Percentiles rank a stretch among this genome's conserved stretches.
phyloP scores from a whole-genome alignment of 2,113 vertebrate genomes.

The Istiophorus platypterus region DNA sequence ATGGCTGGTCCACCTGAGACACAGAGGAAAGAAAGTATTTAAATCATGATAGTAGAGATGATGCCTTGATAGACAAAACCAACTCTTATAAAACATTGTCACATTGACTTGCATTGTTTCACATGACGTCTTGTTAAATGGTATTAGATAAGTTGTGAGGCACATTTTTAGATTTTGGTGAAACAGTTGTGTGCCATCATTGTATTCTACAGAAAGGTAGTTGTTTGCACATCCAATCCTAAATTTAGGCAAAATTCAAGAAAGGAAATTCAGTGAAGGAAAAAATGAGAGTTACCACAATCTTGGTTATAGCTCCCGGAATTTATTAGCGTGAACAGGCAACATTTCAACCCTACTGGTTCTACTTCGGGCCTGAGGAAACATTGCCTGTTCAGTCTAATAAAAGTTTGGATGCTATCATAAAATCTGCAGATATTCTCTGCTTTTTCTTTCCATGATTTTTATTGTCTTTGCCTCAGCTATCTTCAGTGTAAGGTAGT shows the following conservation, averaged over 20 bases:
- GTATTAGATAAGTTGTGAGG: slow-evolving; percentile 14
- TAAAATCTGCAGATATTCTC: background rate
- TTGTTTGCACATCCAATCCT: background rate
- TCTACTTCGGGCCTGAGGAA: background rate
- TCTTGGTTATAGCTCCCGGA: background rate
- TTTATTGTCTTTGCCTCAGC: background rate
- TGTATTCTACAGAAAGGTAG: background rate
- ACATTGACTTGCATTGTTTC: slow-evolving; percentile 15
- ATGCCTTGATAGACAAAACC: slow-evolving; percentile 43
- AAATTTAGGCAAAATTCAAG: background rate
- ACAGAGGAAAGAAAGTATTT: slow-evolving; percentile 14
- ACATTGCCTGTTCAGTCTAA: background rate
- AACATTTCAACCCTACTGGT: background rate
- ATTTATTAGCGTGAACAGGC: background rate
- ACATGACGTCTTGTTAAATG: slow-evolving; percentile 13
- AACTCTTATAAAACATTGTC: background rate
- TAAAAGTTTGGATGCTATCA: background rate
- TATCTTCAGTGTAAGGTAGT: background rate
- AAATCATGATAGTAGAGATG: slow-evolving; percentile 30
- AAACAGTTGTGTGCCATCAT: slow-evolving; percentile 1
- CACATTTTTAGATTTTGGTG: slow-evolving; percentile 10
- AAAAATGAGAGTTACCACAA: background rate
- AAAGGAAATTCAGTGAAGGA: background rate
- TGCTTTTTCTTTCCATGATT: background rate
- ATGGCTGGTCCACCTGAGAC: slow-evolving; percentile 23